These are phyloP conservation scores for Neria commutata DNA, from an alignment of 2,888 invertebrate genomes.

Conservation along the genomic window DNA sequence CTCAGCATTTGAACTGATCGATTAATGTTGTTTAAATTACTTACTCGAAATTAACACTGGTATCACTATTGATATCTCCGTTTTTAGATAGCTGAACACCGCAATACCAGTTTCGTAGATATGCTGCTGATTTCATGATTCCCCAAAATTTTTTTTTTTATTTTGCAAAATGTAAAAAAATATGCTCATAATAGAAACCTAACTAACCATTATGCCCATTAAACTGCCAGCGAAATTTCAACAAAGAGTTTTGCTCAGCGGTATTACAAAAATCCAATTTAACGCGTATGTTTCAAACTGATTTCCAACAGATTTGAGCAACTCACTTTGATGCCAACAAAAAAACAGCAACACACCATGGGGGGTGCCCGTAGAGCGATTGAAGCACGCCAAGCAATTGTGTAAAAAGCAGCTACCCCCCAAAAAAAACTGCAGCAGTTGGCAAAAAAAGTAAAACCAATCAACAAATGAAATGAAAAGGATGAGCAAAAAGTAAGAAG, in stretches of 20 bases:
- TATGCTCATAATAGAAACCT: too few relatives aligned
- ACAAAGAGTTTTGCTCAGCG: not conserved
- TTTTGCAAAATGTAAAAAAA: too few relatives aligned
- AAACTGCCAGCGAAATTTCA: conserved; percentile 6
- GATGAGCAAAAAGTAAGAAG: not conserved
- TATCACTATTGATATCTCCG: too few relatives aligned
- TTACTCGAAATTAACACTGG: too few relatives aligned
- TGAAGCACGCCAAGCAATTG: not conserved
- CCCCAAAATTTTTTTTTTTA: too few relatives aligned
- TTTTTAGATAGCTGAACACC: too few relatives aligned
- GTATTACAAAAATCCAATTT: conserved; percentile 17
- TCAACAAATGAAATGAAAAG: conserved; percentile 2
- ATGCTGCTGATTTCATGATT: too few relatives aligned
- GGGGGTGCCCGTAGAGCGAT: too few relatives aligned
- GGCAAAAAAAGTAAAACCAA: conserved; percentile 11
- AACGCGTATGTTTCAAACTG: conserved; percentile 25
- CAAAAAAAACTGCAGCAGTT: conserved; percentile 16
- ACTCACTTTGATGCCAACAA: not conserved
- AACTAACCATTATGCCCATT: too few relatives aligned
- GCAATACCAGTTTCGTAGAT: too few relatives aligned
- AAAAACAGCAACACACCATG: not conserved
- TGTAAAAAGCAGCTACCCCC: not conserved
- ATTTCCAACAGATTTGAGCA: conserved; percentile 23
- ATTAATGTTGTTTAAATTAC: too few relatives aligned
- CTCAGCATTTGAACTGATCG: too few relatives aligned